Evolutionary conservation across 2,888 invertebrate species (phyloP), one percentile per base, ranked within the genome.

Genomic region (Strigamia crassipes): DNA sequence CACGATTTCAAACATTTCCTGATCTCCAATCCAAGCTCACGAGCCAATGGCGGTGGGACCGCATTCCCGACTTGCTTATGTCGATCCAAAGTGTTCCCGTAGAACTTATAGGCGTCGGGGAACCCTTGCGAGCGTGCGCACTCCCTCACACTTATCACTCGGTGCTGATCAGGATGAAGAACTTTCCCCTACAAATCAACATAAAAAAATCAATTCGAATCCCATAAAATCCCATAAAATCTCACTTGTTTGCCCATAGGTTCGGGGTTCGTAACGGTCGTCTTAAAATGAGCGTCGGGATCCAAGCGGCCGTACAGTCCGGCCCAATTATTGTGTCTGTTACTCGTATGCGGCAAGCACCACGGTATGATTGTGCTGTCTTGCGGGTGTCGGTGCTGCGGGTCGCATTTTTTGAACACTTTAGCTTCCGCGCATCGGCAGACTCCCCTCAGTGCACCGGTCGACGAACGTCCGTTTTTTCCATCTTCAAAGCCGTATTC

Each of bases 121-220:
- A 96, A 96, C 83, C 94, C 95, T 88, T 96, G 95, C 27, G 94
- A 94, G 83, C 95, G 90, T 13, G 95, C 95, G 88, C 94, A 95
- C 87, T 96, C 96, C 13, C 95, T 88, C 13, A 95, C 94, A 83
- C 94, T 94, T n/a, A 96, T 94, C 0, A 95, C 93, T 82, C 95
- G 90, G 85, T 92, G 89, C 87, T 94, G 93, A 85, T 91, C 91
- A 3, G 95, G 95, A 88, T 95, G 95, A 84, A 95, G 89, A 80
- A 95, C 94, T 85, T 94, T 91, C 80, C 95, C 95, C 83, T 83
- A n/a, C 41, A 79, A 79, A 41, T 27, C 4, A 13, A 77, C 12
- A 18, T 31, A 77, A 21, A 31, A 8, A 13, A 18, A 77, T 13
- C 10, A 34, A 66, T 21, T 73, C n/a, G n/a, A 66, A 27, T 66